phyloP scores from a whole-genome alignment of 2,113 vertebrate species.

The Poeciliopsis prolifica region DNA sequence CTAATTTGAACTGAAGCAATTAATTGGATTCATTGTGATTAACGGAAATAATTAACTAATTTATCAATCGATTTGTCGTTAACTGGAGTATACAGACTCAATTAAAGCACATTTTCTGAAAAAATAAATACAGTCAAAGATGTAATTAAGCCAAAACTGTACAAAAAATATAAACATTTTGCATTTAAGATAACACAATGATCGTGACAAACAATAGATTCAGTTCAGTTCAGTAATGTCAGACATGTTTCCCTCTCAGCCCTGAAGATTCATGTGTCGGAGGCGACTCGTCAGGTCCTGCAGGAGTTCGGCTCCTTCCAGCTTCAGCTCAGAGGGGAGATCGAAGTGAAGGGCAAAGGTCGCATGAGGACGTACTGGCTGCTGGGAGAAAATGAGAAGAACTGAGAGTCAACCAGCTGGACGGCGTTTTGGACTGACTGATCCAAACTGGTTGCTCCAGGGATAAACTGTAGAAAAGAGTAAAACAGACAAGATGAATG shows the following conservation, averaged over 20 bases:
- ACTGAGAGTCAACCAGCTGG: constrained; percentile 2
- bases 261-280: constrained; percentile 89
- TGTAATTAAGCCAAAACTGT: no score
- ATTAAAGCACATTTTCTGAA: no score
- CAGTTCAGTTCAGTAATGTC: background rate
- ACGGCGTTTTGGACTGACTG: background rate
- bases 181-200: no score
- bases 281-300: constrained; percentile 83
- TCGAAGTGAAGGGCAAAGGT: constrained; percentile 94
- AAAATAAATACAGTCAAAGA: no score
- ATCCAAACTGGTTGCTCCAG: constrained; percentile 9
- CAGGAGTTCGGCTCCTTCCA: constrained; percentile 86
- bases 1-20: no score
- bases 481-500: constrained; percentile 9
- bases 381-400: constrained; percentile 75
- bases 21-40: no score
- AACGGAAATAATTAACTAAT: no score
- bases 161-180: no score
- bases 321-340: constrained; percentile 86
- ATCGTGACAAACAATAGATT: no score
- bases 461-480: constrained; percentile 15
- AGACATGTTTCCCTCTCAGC: constrained; percentile 69
- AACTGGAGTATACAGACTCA: no score
- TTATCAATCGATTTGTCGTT: no score
- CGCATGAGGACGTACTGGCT: constrained; percentile 89